Evolutionary conservation across 2,113 vertebrate species (phyloP), one percentile per base, ranked within the genome.

Genomic region (Okapia johnstoni): DNA sequence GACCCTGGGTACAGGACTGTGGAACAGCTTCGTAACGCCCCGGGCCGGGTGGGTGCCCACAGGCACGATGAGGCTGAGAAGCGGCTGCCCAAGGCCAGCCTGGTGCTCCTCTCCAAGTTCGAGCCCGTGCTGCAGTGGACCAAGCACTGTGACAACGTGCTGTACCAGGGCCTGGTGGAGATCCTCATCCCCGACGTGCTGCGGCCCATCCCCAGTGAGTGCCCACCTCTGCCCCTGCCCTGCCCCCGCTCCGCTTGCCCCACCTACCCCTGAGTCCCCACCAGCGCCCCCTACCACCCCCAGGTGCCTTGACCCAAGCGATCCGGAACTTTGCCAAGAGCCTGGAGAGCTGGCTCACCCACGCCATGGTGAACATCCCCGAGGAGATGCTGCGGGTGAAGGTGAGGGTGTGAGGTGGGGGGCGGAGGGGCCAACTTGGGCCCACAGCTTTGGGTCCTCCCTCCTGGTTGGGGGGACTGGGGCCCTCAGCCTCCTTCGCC

Each of bases 301-400:
- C 96, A 99, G 99, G 99, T 99, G 99, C 99, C 99, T 99, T 99
- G 99, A 99, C 99, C 98, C 99, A 99, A 99, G 99, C 99, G 85
- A 99, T 99, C 97, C 99, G 99, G 30, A 99, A 99, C 98, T 99
- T 99, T 98, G 99, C 99, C 98, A 99, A 99, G 98, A 99, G 99
- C 98, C 99, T 99, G 98, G 99, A 99, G 98, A 99, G 98, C 90
- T 99, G 99, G 99, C 98, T 99, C 96, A 99, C 99, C 15, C 99
- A 99, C 0, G 99, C 99, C 98, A 99, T 99, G 99, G 99, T 99
- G 99, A 99, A 99, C 98, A 99, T 99, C 97, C 99, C 99, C 1
- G 99, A 99, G 95, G 99, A 99, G 98, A 99, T 99, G 99, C 99
- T 99, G 96, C 99, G 99, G 94, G 98, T 99, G 83, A 99, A 99